A percentile compares a stretch with the other conserved stretches of the same genome.
Evolutionary conservation across 2,113 vertebrate genomes (phyloP).

Genomic region (Oxygymnocypris stewartii): DNA sequence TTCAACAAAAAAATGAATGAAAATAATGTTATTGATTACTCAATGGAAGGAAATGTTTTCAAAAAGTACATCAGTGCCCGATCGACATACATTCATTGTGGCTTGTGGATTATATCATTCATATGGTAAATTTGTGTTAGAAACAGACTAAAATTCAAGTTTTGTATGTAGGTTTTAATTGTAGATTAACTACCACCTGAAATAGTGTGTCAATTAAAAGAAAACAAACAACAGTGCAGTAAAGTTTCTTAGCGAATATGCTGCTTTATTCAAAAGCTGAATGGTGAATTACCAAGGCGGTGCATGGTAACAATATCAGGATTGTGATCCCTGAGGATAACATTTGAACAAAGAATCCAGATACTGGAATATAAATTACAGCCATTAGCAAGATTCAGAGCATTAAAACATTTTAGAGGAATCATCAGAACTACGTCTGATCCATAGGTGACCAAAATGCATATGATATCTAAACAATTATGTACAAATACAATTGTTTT

Average conservation of each 20-base stretch:
- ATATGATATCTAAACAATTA: conserved; percentile 68
- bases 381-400: conserved; percentile 72
- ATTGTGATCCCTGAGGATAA: conserved; percentile 87
- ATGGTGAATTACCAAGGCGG: conserved; percentile 72
- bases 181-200: neutral
- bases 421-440: conserved; percentile 77
- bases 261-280: conserved; percentile 85
- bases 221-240: conserved; percentile 51
- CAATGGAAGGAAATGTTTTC: neutral
- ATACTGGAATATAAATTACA: conserved; percentile 89
- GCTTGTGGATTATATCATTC: neutral
- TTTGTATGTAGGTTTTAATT: neutral
- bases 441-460: conserved; percentile 76
- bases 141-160: neutral
- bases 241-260: conserved; percentile 77
- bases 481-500: conserved; percentile 64
- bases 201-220: neutral
- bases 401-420: conserved; percentile 58
- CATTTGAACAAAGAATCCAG: conserved; percentile 80
- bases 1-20: neutral
- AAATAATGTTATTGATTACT: neutral
- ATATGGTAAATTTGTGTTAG: neutral
- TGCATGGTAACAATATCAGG: conserved; percentile 78
- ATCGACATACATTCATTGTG: neutral
- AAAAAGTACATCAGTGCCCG: neutral